These are phyloP conservation scores for Drosophila seguyi DNA, from an alignment of 1,140 invertebrate genomes.

Conservation along the genomic window DNA sequence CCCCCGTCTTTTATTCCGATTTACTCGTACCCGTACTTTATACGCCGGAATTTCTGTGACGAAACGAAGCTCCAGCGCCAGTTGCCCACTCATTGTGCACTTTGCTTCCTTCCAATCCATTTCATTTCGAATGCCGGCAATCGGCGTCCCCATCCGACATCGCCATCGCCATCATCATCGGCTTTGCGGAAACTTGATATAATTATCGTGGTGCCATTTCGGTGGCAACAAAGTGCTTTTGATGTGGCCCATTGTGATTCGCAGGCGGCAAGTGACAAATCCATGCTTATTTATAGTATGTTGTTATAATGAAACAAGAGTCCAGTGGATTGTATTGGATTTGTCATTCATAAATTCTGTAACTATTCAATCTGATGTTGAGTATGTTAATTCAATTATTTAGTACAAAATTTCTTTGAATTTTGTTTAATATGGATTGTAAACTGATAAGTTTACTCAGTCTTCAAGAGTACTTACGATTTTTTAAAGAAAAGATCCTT, in stretches of 20 bases:
- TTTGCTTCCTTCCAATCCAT: conserved; percentile 52
- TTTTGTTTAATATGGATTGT: background rate
- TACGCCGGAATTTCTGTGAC: conserved; percentile 80
- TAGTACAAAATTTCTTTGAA: too few species aligned
- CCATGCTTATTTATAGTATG: too few species aligned
- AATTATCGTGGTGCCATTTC: conserved; percentile 11
- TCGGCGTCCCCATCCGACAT: conserved; percentile 48
- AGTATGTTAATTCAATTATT: background rate
- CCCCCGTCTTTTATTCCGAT: conserved; percentile 13
- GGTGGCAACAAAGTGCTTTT: conserved; percentile 13
- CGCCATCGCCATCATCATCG: background rate
- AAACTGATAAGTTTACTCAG: too few species aligned
- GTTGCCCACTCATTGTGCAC: conserved; percentile 60
- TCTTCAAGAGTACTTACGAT: too few species aligned
- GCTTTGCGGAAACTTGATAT: conserved; percentile 34
- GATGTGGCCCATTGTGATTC: conserved; percentile 4
- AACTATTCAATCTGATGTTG: too few species aligned
- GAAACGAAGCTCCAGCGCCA: conserved; percentile 54
- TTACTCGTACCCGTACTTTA: conserved; percentile 47
- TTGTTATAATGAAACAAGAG: background rate
- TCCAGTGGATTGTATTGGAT: background rate
- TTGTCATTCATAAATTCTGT: background rate
- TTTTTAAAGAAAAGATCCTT: too few species aligned
- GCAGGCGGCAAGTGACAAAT: conserved; percentile 9
- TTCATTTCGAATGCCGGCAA: conserved; percentile 45